A percentile compares a stretch with the other conserved stretches of the same genome.
phyloP scores from a whole-genome alignment of 1,140 invertebrate species.

The Ridgeia piscesae region DNA sequence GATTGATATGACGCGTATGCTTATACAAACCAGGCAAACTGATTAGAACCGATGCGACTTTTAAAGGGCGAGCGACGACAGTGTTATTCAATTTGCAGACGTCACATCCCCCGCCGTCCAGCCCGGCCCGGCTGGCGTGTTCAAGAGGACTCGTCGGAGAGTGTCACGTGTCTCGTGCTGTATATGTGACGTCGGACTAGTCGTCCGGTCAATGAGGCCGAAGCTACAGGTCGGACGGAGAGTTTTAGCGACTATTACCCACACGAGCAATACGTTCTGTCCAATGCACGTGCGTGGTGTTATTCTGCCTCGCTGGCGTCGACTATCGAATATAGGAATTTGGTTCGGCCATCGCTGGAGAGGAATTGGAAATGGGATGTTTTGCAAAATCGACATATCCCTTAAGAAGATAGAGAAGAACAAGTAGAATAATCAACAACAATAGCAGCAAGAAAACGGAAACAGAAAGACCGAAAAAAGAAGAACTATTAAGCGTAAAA shows the following conservation, averaged over 20 bases:
- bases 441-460: no score
- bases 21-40: background rate
- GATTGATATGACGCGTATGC: background rate
- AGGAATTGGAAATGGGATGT: no score
- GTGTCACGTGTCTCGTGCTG: background rate
- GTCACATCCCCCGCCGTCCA: background rate
- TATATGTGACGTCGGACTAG: background rate
- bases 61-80: background rate
- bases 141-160: background rate
- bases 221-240: background rate
- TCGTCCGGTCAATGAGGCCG: background rate
- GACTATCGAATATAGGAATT: no score
- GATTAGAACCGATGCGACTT: background rate
- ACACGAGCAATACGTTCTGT: background rate
- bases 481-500: no score
- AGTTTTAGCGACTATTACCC: background rate
- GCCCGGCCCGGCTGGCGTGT: background rate
- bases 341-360: no score
- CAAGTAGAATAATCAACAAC: no score
- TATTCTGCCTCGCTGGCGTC: no score
- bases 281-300: no score
- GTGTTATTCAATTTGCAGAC: background rate
- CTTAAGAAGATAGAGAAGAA: no score
- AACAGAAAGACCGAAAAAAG: no score
- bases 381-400: no score